Percentiles rank a stretch among this genome's conserved stretches.
Conservation (phyloP, 2,888 invertebrate species). For the Eudemis profundana region DNA sequence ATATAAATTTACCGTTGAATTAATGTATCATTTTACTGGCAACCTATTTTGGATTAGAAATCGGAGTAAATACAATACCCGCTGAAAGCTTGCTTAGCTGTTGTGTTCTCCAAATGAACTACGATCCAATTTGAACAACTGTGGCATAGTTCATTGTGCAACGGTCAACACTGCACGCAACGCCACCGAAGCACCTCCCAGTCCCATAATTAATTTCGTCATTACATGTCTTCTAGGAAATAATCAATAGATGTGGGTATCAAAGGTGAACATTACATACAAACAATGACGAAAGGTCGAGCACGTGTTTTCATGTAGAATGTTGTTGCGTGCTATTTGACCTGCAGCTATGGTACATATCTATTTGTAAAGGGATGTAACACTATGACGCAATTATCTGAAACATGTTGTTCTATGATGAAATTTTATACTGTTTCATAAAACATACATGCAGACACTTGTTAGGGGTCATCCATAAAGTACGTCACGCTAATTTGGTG, state of each 20-base stretch:
- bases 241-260: constrained; percentile 40
- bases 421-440: too few relatives aligned
- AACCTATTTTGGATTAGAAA: not conserved
- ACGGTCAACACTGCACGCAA: constrained; percentile 13
- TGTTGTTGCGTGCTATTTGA: constrained; percentile 22
- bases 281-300: constrained; percentile 36
- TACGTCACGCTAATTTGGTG: too few relatives aligned
- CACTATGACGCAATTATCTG: not conserved
- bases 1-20: too few relatives aligned
- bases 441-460: too few relatives aligned
- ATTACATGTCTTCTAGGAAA: constrained; percentile 42
- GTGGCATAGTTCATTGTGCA: constrained; percentile 11
- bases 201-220: constrained; percentile 31
- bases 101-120: not conserved
- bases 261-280: constrained; percentile 42
- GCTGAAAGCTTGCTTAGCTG: not conserved
- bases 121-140: constrained; percentile 26
- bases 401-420: not conserved
- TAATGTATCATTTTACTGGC: too few relatives aligned
- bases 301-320: constrained; percentile 8
- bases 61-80: not conserved
- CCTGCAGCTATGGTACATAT: constrained; percentile 3
- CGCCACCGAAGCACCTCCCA: constrained; percentile 8
- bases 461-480: too few relatives aligned
- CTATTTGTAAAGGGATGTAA: not conserved